These are phyloP conservation scores for Achroia grisella DNA, from an alignment of 1,140 invertebrate species.

Conservation along the genomic window DNA sequence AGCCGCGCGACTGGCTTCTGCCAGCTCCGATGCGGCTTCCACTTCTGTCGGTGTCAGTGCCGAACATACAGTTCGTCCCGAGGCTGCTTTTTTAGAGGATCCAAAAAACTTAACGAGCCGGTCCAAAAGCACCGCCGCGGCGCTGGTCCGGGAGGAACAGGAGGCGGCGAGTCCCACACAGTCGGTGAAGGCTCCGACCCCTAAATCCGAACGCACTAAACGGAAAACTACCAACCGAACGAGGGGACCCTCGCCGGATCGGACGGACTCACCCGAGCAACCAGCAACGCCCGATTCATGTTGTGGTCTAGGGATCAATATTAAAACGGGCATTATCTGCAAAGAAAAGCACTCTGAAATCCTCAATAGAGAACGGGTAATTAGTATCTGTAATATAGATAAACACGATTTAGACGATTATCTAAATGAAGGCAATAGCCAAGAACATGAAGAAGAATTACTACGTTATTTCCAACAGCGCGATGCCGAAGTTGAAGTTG, in stretches of 20 bases:
- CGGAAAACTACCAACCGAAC: slow-evolving; percentile 24
- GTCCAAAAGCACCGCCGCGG: slow-evolving; percentile 67
- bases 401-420: slow-evolving; percentile 86
- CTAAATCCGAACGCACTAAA: slow-evolving; percentile 40
- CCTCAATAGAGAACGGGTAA: slow-evolving; percentile 76
- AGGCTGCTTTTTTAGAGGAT: slow-evolving; percentile 69
- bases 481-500: slow-evolving; percentile 37
- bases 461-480: slow-evolving; percentile 84
- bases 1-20: slow-evolving; percentile 26
- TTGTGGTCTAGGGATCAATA: slow-evolving; percentile 62
- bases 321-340: slow-evolving; percentile 63
- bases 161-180: slow-evolving; percentile 65
- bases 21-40: slow-evolving; percentile 10
- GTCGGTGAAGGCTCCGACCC: slow-evolving; percentile 54
- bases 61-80: slow-evolving; percentile 35
- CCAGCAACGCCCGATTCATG: slow-evolving; percentile 48
- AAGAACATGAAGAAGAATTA: slow-evolving; percentile 86
- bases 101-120: slow-evolving; percentile 71
- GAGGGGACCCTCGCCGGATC: slow-evolving; percentile 30
- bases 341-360: slow-evolving; percentile 69
- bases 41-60: slow-evolving; percentile 12
- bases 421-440: slow-evolving; percentile 84
- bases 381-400: slow-evolving; percentile 82
- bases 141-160: slow-evolving; percentile 67
- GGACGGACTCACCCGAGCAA: slow-evolving; percentile 22